These are phyloP conservation scores for Mobula hypostoma DNA, from an alignment of 2,113 vertebrate species.

Conservation along the genomic window DNA sequence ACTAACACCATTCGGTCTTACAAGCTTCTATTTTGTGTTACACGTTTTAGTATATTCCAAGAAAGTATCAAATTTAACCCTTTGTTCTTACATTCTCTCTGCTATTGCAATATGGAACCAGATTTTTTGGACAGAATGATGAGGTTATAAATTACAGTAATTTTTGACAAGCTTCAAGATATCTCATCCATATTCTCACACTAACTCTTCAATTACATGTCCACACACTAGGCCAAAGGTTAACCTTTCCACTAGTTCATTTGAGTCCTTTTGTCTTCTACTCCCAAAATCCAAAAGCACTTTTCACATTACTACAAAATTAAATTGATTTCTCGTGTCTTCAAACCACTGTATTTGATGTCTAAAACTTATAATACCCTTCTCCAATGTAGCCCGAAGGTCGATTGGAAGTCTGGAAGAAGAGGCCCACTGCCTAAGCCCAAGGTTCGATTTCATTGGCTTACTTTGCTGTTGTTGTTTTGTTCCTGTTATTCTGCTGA, in stretches of 20 bases:
- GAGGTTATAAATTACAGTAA: neutral
- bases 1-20: too few relatives aligned
- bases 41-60: too few relatives aligned
- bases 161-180: neutral
- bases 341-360: neutral
- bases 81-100: neutral
- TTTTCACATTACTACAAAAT: neutral
- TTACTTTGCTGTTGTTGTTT: too few relatives aligned
- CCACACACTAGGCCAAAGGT: neutral
- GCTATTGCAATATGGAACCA: neutral
- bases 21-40: too few relatives aligned
- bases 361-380: neutral
- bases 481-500: too few relatives aligned
- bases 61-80: too few relatives aligned
- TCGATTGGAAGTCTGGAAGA: too few relatives aligned
- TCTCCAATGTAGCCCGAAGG: neutral
- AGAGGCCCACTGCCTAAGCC: too few relatives aligned
- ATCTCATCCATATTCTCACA: neutral
- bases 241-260: neutral
- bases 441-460: too few relatives aligned
- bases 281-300: neutral
- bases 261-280: neutral
- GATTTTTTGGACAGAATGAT: neutral
- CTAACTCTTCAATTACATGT: neutral
- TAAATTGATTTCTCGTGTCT: neutral